Evolutionary conservation across 37 sponge, comb jelly and placozoan genomes (phyloP), one percentile per base, ranked within the genome.

Genomic region (Aphrocallistes beatrix): DNA sequence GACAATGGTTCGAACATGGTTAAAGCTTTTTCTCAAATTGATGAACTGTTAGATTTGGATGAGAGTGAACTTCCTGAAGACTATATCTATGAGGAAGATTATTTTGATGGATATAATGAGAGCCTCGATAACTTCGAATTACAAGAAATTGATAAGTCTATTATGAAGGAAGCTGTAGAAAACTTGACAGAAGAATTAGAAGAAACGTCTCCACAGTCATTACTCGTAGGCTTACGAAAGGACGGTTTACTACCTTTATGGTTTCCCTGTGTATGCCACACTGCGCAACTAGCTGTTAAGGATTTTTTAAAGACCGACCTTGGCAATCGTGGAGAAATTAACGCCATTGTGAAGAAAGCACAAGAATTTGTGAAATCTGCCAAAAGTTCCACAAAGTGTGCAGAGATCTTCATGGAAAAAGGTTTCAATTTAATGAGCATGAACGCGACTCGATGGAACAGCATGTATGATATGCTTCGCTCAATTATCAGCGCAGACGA

Each of bases 1-100:
- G 75, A 60, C n/a, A 60, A 60, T 60, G 75, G 75, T 19, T 60
- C 75, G 75, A 60, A 60, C n/a, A 60, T 60, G 75, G 75, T 60
- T 25, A 60, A 60, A 25, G 75, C 75, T 25, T 28, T 42, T 42
- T 60, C 75, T 60, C 75, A 60, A 25, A 25, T 60, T 60, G 75
- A 60, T 19, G 75, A 60, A 60, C n/a, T 60, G n/a, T 32, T 60
- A 60, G 75, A 60, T 25, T 60, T 60, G 75, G 75, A 60, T 60
- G 75, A 60, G 10, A 30, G 75, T 30, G 10, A 19, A 60, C 75
- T 30, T 25, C 10, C 75, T 60, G 75, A 25, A 25, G 75, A 60
- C 10, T 30, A 60, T 60, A 19, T 60, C 10, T 3, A 60, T 28
- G 75, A 60, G 75, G 75, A 32, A 19, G 75, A 60, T 32, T 60